phyloP scores from a whole-genome alignment of 2,797 vertebrate species.

The Sebastes vulpes region DNA sequence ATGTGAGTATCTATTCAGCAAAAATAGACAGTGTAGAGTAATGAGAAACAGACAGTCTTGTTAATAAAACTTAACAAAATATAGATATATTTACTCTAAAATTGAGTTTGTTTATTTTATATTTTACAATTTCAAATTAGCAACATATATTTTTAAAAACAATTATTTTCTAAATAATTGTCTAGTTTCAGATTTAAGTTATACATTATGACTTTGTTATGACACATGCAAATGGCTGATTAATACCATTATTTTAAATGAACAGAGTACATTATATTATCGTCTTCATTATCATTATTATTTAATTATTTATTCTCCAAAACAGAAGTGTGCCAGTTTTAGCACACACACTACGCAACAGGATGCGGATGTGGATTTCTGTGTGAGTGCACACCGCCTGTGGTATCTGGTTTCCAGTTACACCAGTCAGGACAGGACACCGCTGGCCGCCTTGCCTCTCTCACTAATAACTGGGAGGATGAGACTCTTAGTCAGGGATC shows the following conservation, averaged over 20 bases:
- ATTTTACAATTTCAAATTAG: background rate
- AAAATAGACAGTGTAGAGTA: slow-evolving; percentile 8
- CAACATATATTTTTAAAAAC: background rate
- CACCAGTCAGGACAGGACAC: slow-evolving; percentile 46
- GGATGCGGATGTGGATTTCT: slow-evolving; percentile 15
- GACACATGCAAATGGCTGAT: background rate
- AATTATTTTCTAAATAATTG: background rate
- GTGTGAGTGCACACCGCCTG: slow-evolving; percentile 12
- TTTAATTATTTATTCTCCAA: background rate
- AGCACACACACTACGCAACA: background rate
- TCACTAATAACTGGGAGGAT: slow-evolving; percentile 34
- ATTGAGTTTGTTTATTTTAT: background rate
- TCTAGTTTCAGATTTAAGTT: background rate
- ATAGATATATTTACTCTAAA: background rate
- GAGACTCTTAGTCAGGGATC: slow-evolving; percentile 35
- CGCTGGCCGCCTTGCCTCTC: slow-evolving; percentile 17
- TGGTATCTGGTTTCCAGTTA: slow-evolving; percentile 44
- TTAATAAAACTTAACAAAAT: slow-evolving; percentile 11
- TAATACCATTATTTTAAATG: background rate
- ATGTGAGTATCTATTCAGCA: slow-evolving; percentile 40
- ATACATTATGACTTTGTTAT: background rate
- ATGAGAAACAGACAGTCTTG: slow-evolving; percentile 57
- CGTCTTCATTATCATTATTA: background rate
- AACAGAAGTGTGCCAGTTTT: background rate
- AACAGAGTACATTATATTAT: background rate